Percentiles rank a stretch among this genome's conserved stretches.
Conservation (phyloP, 2,113 vertebrate genomes). For the crab-eating macaque (Macaca fascicularis) region T2T-MFA8v1.1 NC_088388.1:19715501-19716000, state of each 20-base stretch:
- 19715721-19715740: neutral
- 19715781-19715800: neutral
- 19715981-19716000: fast-evolving
- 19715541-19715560: neutral
- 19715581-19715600: too few species aligned
- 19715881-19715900: neutral
- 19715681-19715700: neutral
- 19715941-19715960: neutral
- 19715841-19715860: neutral
- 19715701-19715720: neutral
- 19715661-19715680: neutral
- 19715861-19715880: too few species aligned
- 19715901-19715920: neutral
- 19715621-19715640: neutral
- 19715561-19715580: fast-evolving
- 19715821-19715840: neutral
- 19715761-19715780: fast-evolving
- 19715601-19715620: fast-evolving
- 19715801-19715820: neutral
- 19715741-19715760: neutral
- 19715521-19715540: neutral
- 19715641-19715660: neutral
- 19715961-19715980: fast-evolving
- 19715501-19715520: neutral
- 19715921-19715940: neutral